Conservation (phyloP, 2,888 invertebrate genomes). For the Pandemis corylana region DNA sequence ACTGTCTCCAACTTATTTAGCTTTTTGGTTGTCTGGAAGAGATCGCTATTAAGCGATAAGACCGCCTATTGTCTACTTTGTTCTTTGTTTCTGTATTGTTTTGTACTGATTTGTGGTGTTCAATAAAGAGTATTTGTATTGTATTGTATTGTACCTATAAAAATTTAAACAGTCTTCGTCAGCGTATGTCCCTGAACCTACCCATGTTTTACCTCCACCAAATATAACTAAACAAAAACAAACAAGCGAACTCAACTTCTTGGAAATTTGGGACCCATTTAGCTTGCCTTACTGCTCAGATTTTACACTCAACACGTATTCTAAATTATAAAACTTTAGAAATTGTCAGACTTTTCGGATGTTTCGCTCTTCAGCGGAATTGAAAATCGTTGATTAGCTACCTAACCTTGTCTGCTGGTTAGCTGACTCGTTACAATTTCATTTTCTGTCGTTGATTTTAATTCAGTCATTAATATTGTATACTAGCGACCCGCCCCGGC, state of each 20-base stretch:
- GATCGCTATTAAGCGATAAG: no score
- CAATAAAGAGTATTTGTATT: no score
- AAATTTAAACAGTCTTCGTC: constrained; percentile 8
- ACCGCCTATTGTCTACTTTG: no score
- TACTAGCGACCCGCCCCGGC: no score
- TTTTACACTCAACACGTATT: background rate
- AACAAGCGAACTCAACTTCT: constrained; percentile 5
- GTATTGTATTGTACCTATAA: background rate
- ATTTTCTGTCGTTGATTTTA: background rate
- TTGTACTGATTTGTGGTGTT: no score
- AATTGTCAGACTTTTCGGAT: background rate
- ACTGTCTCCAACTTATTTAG: no score
- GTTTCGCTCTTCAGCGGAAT: background rate
- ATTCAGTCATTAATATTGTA: background rate
- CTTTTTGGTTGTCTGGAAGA: no score
- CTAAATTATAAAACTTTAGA: background rate
- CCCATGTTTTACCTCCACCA: background rate
- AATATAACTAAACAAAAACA: constrained; percentile 2
- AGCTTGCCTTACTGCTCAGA: background rate
- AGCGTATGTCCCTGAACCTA: background rate
- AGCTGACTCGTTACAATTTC: background rate
- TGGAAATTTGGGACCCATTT: background rate
- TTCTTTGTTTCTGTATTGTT: no score
- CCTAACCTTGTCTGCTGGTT: background rate
- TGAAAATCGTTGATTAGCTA: background rate